phyloP scores from a whole-genome alignment of 92 coral and sea anemone genomes.

The Nematostella vectensis region DNA sequence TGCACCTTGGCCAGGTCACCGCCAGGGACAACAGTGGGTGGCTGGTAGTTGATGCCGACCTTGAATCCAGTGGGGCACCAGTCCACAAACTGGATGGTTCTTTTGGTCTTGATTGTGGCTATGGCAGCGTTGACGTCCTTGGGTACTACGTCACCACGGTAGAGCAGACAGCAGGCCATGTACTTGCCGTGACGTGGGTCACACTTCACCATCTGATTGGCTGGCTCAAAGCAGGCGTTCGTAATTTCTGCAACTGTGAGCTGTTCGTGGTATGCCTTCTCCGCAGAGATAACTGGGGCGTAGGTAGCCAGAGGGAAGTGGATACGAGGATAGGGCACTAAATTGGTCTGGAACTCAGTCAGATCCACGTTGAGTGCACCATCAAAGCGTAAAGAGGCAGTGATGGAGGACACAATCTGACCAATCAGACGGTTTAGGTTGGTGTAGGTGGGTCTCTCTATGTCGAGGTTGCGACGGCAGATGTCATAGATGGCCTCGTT shows the following conservation, averaged over 20 bases:
- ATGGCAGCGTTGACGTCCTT: slow-evolving; percentile 75
- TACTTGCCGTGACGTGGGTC: slow-evolving; percentile 61
- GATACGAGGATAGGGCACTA: slow-evolving; percentile 81
- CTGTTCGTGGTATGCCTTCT: slow-evolving; percentile 87
- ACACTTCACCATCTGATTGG: slow-evolving; percentile 76
- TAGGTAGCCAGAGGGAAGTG: slow-evolving; percentile 77
- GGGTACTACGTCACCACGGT: slow-evolving; percentile 65
- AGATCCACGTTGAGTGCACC: slow-evolving; percentile 67
- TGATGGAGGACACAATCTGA: slow-evolving; percentile 72
- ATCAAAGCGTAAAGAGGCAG: slow-evolving; percentile 73
- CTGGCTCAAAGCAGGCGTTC: slow-evolving; percentile 72
- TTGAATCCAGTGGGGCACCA: slow-evolving; percentile 92
- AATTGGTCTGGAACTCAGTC: slow-evolving; percentile 80
- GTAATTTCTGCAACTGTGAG: slow-evolving; percentile 72
- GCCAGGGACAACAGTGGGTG: slow-evolving; percentile 60
- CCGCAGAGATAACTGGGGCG: slow-evolving; percentile 83
- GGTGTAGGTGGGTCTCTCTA: slow-evolving; percentile 87
- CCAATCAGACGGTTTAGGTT: slow-evolving; percentile 91
- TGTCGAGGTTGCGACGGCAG: slow-evolving; percentile 79
- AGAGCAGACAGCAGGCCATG: slow-evolving; percentile 66
- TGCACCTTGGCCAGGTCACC: slow-evolving; percentile 78
- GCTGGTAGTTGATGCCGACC: slow-evolving; percentile 81
- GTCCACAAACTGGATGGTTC: slow-evolving; percentile 64
- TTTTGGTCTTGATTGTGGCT: slow-evolving; percentile 40
- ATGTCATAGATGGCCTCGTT: slow-evolving; percentile 70